A percentile compares a stretch with the other conserved stretches of the same genome.
Evolutionary conservation across 1,140 invertebrate species (phyloP).

Genomic region (Caenorhabditis inopinata): DNA sequence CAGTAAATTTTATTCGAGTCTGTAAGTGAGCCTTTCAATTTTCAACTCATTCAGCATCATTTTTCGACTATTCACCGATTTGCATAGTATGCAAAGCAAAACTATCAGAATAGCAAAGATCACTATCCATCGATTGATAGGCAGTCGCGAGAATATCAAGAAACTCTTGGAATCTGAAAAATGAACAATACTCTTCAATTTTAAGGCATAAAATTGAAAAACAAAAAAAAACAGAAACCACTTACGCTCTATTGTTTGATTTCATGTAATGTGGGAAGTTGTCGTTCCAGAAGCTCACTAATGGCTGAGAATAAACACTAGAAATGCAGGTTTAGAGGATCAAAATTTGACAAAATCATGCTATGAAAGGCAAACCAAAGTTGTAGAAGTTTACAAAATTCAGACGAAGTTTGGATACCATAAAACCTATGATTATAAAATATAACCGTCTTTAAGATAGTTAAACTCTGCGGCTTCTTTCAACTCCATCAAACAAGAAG

Average conservation of each 20-base stretch:
- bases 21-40: neutral
- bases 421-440: neutral
- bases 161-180: neutral
- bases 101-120: neutral
- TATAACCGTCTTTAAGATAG: too few species aligned
- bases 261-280: neutral
- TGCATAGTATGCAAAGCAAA: neutral
- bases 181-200: neutral
- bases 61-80: neutral
- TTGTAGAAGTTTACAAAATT: too few species aligned
- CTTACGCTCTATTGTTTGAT: neutral
- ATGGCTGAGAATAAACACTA: neutral
- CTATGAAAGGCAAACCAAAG: too few species aligned
- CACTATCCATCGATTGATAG: neutral
- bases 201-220: too few species aligned
- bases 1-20: neutral
- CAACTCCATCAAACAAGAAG: too few species aligned
- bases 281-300: neutral
- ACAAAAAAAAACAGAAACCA: too few species aligned
- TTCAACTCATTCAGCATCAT: neutral
- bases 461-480: too few species aligned
- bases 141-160: neutral
- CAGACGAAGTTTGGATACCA: too few species aligned
- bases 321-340: too few species aligned
- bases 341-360: too few species aligned